A percentile compares a stretch with the other conserved stretches of the same genome.
Conservation (phyloP, 1,140 invertebrate genomes). For the Sinella curviseta region DNA sequence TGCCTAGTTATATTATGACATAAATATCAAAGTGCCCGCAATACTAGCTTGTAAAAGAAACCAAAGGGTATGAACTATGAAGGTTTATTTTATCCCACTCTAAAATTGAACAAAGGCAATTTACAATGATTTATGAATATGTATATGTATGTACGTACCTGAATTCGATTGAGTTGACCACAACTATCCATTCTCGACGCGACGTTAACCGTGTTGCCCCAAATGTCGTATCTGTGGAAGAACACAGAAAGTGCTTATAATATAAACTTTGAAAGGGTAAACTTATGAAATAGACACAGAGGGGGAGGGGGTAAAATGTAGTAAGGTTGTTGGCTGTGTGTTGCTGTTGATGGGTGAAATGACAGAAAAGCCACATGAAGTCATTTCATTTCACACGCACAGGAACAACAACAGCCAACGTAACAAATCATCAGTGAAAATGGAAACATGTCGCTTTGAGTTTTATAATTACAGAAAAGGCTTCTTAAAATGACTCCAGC, state of each 20-base stretch:
- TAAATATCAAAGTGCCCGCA: too few species aligned
- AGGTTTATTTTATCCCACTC: too few species aligned
- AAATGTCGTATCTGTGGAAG: slow-evolving; percentile 57
- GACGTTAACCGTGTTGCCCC: slow-evolving; percentile 97
- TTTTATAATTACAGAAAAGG: not conserved
- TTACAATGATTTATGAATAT: not conserved
- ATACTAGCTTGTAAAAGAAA: too few species aligned
- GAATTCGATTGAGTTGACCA: slow-evolving; percentile 80
- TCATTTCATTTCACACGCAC: not conserved
- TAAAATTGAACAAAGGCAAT: too few species aligned
- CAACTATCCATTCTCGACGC: slow-evolving; percentile 93
- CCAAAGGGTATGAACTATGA: too few species aligned
- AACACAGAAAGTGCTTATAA: too few species aligned
- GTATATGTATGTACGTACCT: slow-evolving; percentile 58
- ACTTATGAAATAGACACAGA: too few species aligned
- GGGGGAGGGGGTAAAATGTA: too few species aligned
- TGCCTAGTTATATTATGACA: too few species aligned
- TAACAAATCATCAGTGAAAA: not conserved
- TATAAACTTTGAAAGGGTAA: too few species aligned
- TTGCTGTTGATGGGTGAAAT: not conserved
- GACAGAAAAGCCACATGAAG: not conserved
- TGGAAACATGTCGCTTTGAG: not conserved
- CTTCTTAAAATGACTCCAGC: not conserved
- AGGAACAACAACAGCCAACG: not conserved
- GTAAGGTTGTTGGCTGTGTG: too few species aligned